phyloP scores from a whole-genome alignment of 2,888 invertebrate genomes.

The Erannis defoliaria region DNA sequence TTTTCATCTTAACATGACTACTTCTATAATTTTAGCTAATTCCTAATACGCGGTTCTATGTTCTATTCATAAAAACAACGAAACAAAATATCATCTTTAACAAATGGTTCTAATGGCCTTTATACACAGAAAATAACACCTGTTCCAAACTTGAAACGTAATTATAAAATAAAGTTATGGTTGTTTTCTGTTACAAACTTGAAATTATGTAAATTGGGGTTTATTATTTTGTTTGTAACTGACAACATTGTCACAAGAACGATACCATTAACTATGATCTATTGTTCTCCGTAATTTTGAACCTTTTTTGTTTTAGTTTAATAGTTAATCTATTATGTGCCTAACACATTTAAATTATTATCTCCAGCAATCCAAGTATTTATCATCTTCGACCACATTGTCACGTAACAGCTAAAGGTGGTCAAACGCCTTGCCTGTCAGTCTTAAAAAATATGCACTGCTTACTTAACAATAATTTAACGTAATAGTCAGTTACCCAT shows the following conservation, averaged over 20 bases:
- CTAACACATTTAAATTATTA: too few relatives aligned
- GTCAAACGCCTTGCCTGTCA: too few relatives aligned
- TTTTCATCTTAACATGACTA: too few relatives aligned
- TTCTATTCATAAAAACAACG: not conserved
- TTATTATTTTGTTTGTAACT: conserved; percentile 19
- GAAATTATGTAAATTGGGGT: conserved; percentile 22
- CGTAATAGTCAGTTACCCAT: too few relatives aligned
- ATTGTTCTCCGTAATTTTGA: not conserved
- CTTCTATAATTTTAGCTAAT: too few relatives aligned
- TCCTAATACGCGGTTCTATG: not conserved
- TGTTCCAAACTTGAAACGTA: conserved; percentile 13
- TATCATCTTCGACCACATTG: too few relatives aligned
- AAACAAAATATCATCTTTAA: conserved; percentile 4
- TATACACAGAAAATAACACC: conserved; percentile 17
- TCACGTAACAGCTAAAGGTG: too few relatives aligned
- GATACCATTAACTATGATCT: not conserved
- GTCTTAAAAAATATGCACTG: too few relatives aligned
- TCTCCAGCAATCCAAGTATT: too few relatives aligned
- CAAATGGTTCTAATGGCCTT: conserved; percentile 13
- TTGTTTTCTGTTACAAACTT: conserved; percentile 28
- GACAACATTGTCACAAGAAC: conserved; percentile 74
- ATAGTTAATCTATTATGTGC: too few relatives aligned
- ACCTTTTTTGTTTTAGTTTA: too few relatives aligned
- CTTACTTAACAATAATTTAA: too few relatives aligned
- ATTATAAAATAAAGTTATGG: conserved; percentile 28